Evolutionary conservation across 92 coral and sea anemone genomes (phyloP).

Genomic region (Porites rus): DNA sequence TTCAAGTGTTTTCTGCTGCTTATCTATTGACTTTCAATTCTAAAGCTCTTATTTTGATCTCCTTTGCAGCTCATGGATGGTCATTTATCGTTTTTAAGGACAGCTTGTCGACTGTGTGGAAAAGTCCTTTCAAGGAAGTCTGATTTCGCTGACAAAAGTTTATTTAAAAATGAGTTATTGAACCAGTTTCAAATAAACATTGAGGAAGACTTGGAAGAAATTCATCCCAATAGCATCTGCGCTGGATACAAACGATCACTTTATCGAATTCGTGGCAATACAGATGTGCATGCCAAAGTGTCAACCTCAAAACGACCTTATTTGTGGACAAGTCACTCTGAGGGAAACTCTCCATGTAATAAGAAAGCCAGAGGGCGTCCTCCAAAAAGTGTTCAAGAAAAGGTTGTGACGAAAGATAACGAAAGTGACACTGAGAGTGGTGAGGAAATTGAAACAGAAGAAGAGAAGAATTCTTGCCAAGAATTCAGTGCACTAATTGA

Average conservation of each 20-base stretch:
- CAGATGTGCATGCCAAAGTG: constrained; percentile 5
- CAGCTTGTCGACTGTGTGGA: constrained; percentile 38
- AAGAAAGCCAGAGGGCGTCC: constrained; percentile 14
- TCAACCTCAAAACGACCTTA: constrained; percentile 6
- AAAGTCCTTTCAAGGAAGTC: constrained; percentile 21
- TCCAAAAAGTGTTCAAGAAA: not conserved
- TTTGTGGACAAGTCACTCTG: constrained; percentile 30
- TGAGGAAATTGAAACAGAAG: constrained; percentile 2
- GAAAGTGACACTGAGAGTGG: constrained; percentile 23
- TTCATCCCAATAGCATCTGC: constrained; percentile 21
- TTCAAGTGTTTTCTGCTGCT: constrained; percentile 14
- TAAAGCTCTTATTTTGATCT: constrained; percentile 25
- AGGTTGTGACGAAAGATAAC: not conserved
- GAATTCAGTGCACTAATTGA: constrained; percentile 15
- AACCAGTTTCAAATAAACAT: constrained; percentile 12
- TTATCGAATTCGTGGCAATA: not conserved
- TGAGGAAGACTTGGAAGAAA: constrained; percentile 15
- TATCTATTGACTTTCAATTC: constrained; percentile 5
- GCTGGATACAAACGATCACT: constrained; percentile 29
- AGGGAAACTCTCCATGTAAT: constrained; percentile 16
- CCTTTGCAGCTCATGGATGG: constrained; percentile 24
- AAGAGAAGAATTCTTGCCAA: constrained; percentile 6
- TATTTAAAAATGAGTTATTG: constrained; percentile 32
- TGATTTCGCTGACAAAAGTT: constrained; percentile 15
- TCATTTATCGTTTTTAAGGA: constrained; percentile 22